phyloP scores from a whole-genome alignment of 2,888 invertebrate species.

The Drosophila niveifrons region DNA sequence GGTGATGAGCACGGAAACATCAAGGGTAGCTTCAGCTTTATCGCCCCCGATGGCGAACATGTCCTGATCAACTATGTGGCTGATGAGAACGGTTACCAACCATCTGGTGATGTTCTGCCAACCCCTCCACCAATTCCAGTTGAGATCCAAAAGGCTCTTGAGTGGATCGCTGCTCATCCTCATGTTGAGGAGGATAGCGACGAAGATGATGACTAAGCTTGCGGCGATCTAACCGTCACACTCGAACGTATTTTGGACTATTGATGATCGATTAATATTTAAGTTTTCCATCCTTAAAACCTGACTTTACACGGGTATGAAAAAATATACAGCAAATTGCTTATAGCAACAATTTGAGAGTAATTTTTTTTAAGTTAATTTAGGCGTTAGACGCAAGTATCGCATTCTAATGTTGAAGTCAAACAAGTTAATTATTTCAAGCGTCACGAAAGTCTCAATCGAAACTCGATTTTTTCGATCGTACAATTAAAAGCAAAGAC shows the following conservation, averaged over 20 bases:
- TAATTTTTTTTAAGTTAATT: too few species aligned
- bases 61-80: constrained; percentile 73
- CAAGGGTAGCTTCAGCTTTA: constrained; percentile 66
- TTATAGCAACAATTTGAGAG: constrained; percentile 1
- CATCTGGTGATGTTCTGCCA: constrained; percentile 63
- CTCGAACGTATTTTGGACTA: constrained; percentile 2
- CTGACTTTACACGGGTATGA: constrained; percentile 6
- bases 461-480: too few species aligned
- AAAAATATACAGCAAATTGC: constrained; percentile 25
- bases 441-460: too few species aligned
- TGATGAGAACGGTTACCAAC: constrained; percentile 79
- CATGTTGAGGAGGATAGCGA: constrained; percentile 15
- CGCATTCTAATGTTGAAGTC: too few species aligned
- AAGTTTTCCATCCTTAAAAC: constrained; percentile 19
- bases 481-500: too few species aligned
- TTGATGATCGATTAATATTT: constrained; percentile 20
- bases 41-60: constrained; percentile 77
- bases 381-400: too few species aligned
- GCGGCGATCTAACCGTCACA: too few species aligned
- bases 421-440: too few species aligned
- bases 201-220: too few species aligned
- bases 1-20: constrained; percentile 70
- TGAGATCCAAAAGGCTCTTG: constrained; percentile 54
- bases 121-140: constrained; percentile 67
- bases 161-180: constrained; percentile 57